Evolutionary conservation across 2,113 vertebrate genomes (phyloP).

Genomic region (Rhadina sibilatrix): DNA sequence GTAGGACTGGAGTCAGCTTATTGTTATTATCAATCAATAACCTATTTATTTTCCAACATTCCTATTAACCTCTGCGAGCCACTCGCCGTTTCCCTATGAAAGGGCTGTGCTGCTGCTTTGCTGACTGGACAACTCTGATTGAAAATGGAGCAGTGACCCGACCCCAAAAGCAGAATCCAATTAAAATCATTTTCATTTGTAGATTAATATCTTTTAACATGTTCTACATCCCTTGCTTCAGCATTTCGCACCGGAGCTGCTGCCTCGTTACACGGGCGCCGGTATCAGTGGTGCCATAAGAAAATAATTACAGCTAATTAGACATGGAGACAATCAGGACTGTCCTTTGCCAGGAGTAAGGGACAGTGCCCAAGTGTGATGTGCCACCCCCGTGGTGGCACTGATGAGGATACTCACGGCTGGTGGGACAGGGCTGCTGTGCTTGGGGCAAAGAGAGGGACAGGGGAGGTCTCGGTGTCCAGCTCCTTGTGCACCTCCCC

Average conservation of each 20-base stretch:
- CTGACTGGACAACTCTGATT: slow-evolving; percentile 79
- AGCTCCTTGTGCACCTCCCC: not conserved
- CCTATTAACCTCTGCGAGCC: slow-evolving; percentile 80
- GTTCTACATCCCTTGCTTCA: slow-evolving; percentile 67
- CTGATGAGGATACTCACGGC: not conserved
- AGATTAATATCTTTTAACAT: slow-evolving; percentile 75
- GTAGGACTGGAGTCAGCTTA: slow-evolving; percentile 73
- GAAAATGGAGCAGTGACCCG: slow-evolving; percentile 61
- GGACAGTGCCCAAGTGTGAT: rapidly evolving
- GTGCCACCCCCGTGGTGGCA: rapidly evolving
- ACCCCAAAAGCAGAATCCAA: slow-evolving; percentile 76
- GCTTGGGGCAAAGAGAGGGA: not conserved
- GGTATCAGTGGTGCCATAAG: not conserved
- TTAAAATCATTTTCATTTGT: slow-evolving; percentile 76
- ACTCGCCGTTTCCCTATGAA: slow-evolving; percentile 71
- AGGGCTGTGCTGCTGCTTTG: slow-evolving; percentile 61
- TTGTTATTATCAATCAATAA: slow-evolving; percentile 83
- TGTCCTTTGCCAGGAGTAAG: rapidly evolving
- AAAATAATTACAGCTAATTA: slow-evolving; percentile 52
- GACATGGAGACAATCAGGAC: not conserved
- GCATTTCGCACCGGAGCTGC: slow-evolving; percentile 51
- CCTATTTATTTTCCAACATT: slow-evolving; percentile 82
- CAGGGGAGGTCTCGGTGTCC: rapidly evolving
- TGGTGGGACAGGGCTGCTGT: not conserved
- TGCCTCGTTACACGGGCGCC: not conserved